Evolutionary conservation across 2,797 vertebrate genomes (phyloP).

Genomic region (Mastacembelus armatus): DNA sequence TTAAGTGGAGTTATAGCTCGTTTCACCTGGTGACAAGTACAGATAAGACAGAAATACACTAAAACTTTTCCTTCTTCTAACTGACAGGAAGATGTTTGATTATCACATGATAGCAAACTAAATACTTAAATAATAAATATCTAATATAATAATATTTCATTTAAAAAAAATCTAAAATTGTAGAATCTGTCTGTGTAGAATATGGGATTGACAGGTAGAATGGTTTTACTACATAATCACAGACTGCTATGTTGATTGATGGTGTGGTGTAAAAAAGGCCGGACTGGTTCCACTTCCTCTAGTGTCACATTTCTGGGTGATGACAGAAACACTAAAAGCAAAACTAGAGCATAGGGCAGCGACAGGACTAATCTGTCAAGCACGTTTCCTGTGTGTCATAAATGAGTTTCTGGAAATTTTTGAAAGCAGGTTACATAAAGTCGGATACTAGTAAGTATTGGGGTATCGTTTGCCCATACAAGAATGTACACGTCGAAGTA

Average conservation of each 20-base stretch:
- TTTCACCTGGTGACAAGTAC: neutral
- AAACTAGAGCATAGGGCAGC: constrained; percentile 38
- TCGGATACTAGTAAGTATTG: neutral
- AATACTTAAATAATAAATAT: neutral
- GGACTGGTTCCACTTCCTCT: constrained; percentile 46
- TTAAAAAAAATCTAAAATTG: no score
- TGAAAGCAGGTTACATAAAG: neutral
- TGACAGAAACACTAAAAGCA: constrained; percentile 13
- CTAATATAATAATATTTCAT: no score
- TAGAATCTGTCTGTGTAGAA: no score
- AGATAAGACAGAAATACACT: neutral
- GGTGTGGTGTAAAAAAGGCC: constrained; percentile 5
- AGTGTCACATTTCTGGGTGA: constrained; percentile 39
- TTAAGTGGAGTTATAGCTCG: neutral
- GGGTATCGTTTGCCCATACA: no score
- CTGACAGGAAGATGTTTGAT: neutral
- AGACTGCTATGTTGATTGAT: constrained; percentile 3
- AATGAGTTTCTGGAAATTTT: neutral
- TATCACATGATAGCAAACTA: no score
- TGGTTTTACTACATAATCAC: constrained; percentile 2
- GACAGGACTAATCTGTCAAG: neutral
- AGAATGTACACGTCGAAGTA: no score
- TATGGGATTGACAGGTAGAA: neutral
- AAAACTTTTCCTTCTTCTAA: no score
- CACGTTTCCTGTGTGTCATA: constrained; percentile 20